Percentiles rank a stretch among this genome's conserved stretches.
phyloP scores from a whole-genome alignment of 2,113 vertebrate species.

The Lycaon pictus region DNA sequence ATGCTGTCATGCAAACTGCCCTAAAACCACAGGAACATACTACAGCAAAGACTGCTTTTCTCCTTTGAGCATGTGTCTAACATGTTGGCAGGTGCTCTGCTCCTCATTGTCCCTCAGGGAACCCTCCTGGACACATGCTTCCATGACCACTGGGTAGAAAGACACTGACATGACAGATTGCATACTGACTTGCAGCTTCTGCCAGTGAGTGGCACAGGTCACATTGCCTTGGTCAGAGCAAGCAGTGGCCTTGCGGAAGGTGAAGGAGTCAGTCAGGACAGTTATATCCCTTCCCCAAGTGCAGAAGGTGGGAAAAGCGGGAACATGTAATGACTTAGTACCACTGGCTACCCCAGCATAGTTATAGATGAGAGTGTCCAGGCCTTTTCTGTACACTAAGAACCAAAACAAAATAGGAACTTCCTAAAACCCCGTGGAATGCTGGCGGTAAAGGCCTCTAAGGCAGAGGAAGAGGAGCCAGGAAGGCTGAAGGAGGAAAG shows the following conservation, averaged over 20 bases:
- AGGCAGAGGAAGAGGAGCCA: too few species aligned
- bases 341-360: neutral
- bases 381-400: neutral
- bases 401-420: neutral
- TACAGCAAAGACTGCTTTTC: neutral
- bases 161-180: neutral
- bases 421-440: neutral
- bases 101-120: accelerated
- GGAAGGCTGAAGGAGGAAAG: neutral
- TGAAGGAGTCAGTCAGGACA: neutral
- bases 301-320: neutral
- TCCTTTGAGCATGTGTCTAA: neutral
- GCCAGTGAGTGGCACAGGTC: neutral
- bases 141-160: neutral
- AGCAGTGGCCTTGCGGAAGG: neutral
- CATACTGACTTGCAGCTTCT: neutral
- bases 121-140: neutral
- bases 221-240: neutral
- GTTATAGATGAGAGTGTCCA: neutral
- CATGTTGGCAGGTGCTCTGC: too few species aligned
- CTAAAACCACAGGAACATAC: too few species aligned
- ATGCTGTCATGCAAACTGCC: neutral
- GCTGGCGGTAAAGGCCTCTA: neutral
- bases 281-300: neutral
- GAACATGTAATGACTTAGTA: neutral